Evolutionary conservation across 1,140 invertebrate species (phyloP).

Genomic region (Lepidurus arcticus): DNA sequence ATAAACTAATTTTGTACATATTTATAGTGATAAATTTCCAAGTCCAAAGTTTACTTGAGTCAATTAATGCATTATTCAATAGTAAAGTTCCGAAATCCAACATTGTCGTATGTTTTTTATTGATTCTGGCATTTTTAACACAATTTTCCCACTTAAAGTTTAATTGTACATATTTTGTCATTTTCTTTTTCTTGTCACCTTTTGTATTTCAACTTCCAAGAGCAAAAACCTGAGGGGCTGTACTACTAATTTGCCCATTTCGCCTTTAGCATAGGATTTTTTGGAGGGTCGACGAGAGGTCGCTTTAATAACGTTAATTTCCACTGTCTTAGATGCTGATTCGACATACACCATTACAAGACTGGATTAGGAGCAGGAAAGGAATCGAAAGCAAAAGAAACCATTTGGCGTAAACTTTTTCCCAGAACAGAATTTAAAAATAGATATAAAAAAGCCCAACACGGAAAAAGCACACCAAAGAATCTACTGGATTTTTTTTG

Average conservation of each 20-base stretch:
- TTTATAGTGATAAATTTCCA: too few relatives aligned
- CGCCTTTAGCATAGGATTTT: conserved; percentile 11
- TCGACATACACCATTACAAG: not conserved
- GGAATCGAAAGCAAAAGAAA: not conserved
- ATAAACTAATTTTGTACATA: too few relatives aligned
- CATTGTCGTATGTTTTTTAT: too few relatives aligned
- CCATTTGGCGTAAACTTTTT: too few relatives aligned
- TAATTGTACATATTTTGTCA: not conserved
- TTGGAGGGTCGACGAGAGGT: not conserved
- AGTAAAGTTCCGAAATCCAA: too few relatives aligned
- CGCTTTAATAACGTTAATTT: not conserved
- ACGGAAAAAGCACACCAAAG: too few relatives aligned
- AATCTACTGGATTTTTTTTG: too few relatives aligned
- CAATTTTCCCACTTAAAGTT: not conserved
- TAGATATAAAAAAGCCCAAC: too few relatives aligned
- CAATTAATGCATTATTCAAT: too few relatives aligned
- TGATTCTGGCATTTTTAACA: too few relatives aligned
- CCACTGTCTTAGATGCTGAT: not conserved
- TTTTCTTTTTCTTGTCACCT: not conserved
- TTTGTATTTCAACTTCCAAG: conserved; percentile 9
- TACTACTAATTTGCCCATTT: conserved; percentile 4
- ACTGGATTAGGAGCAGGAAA: not conserved
- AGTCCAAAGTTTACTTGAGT: too few relatives aligned
- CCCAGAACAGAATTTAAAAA: too few relatives aligned
- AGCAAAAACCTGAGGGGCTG: conserved; percentile 20